phyloP scores from a whole-genome alignment of 2,113 vertebrate species.

The Peromyscus polionotus region DNA sequence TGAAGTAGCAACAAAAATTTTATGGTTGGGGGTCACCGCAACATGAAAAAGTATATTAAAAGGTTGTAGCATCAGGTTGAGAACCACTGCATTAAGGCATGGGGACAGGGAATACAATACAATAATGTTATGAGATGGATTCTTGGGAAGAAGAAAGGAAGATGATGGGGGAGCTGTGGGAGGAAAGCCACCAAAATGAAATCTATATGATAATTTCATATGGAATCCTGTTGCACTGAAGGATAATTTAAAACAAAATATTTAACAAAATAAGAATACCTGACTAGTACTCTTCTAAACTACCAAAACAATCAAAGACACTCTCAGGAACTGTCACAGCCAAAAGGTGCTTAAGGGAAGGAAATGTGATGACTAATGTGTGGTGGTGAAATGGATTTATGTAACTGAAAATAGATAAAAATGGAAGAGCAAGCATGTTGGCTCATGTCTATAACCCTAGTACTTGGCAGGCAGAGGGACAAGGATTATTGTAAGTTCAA shows the following conservation, averaged over 20 bases:
- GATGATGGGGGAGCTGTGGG: neutral
- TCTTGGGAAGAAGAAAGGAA: neutral
- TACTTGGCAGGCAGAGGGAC: neutral
- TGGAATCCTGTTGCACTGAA: neutral
- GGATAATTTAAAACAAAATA: neutral
- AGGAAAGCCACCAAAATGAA: neutral
- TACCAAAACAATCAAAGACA: neutral
- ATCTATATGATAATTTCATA: neutral
- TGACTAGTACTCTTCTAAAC: neutral
- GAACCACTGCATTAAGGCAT: neutral
- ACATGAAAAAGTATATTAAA: neutral
- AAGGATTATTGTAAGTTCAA: neutral
- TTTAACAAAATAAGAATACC: neutral
- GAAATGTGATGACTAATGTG: neutral
- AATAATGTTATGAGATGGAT: too few species aligned
- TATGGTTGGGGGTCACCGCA: neutral
- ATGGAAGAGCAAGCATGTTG: neutral
- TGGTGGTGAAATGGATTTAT: neutral
- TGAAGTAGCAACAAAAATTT: neutral
- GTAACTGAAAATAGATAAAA: neutral
- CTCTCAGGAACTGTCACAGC: neutral
- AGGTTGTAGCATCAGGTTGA: neutral
- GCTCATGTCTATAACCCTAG: neutral
- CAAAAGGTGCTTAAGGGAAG: neutral
- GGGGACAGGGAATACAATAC: neutral